phyloP scores from a whole-genome alignment of 1,140 invertebrate genomes.

The Plutomurus gul region DNA sequence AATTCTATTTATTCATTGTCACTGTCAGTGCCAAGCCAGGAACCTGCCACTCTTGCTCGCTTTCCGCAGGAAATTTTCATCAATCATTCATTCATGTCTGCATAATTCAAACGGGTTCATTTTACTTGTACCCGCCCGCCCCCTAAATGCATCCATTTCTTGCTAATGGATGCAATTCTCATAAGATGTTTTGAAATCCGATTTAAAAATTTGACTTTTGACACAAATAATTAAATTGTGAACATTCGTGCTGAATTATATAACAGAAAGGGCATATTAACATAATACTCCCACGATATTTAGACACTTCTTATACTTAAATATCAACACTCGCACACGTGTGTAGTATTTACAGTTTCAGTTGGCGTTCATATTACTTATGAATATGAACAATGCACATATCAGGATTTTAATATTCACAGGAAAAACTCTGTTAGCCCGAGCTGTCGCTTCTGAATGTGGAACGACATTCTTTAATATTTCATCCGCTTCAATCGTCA shows the following conservation, averaged over 20 bases:
- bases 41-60: background rate
- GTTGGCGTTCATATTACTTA: too few relatives aligned
- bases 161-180: too few relatives aligned
- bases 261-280: too few relatives aligned
- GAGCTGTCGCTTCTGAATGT: constrained; percentile 82
- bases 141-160: background rate
- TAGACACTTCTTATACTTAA: too few relatives aligned
- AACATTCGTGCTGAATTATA: too few relatives aligned
- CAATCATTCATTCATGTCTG: constrained; percentile 12
- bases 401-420: constrained; percentile 55
- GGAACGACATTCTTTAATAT: constrained; percentile 90
- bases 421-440: constrained; percentile 87
- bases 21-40: background rate
- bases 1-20: constrained; percentile 26
- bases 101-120: background rate
- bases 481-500: constrained; percentile 82
- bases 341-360: too few relatives aligned
- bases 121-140: background rate
- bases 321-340: too few relatives aligned
- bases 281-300: too few relatives aligned
- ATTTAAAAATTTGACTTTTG: too few relatives aligned
- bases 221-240: background rate
- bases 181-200: too few relatives aligned
- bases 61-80: constrained; percentile 12
- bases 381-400: too few relatives aligned